phyloP scores from a whole-genome alignment of 2,113 vertebrate species.

The Stegostoma tigrinum region DNA sequence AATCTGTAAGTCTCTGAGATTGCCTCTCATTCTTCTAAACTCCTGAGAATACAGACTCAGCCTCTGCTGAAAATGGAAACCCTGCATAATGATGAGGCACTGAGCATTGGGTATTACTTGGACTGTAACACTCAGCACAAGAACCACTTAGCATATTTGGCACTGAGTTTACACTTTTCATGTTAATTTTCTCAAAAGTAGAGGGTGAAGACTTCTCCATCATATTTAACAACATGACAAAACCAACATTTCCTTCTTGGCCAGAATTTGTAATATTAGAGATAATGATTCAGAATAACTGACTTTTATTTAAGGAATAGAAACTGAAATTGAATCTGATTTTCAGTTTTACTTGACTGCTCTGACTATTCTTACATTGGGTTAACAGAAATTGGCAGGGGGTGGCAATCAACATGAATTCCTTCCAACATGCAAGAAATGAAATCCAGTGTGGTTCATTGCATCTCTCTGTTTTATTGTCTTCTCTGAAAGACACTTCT shows the following conservation, averaged over 20 bases:
- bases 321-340: not conserved
- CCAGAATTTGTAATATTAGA: not conserved
- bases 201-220: not conserved
- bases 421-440: not conserved
- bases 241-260: not conserved
- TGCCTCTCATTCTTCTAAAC: no score
- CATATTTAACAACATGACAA: not conserved
- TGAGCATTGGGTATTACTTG: not conserved
- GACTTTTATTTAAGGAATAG: not conserved
- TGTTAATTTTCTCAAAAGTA: not conserved
- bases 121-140: not conserved
- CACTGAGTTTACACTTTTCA: not conserved
- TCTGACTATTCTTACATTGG: not conserved
- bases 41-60: no score
- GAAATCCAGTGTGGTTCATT: not conserved
- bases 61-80: not conserved
- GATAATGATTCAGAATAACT: not conserved
- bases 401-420: not conserved
- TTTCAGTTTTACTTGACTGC: not conserved
- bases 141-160: not conserved
- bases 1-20: no score
- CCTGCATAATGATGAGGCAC: no score
- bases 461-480: not conserved
- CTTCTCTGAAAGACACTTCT: not conserved
- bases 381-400: not conserved